A percentile compares a stretch with the other conserved stretches of the same genome.
phyloP scores from a whole-genome alignment of 1,140 invertebrate genomes.

The Ooceraea biroi region DNA sequence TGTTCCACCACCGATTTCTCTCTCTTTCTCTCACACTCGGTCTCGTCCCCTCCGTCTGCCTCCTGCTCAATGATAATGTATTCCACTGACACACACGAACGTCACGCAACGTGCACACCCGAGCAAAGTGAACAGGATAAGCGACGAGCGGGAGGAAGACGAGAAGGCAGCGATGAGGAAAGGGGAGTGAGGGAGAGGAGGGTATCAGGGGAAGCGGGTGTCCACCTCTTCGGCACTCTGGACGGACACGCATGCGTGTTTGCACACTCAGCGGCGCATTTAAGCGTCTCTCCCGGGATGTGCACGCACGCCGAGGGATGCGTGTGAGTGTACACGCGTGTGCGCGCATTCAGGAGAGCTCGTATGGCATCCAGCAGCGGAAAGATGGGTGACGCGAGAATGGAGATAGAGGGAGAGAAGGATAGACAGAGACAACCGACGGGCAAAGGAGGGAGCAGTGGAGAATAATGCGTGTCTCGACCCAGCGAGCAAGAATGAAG shows the following conservation, averaged over 20 bases:
- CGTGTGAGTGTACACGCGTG: background rate
- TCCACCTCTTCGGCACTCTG: constrained; percentile 44
- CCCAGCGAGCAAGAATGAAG: constrained; percentile 74
- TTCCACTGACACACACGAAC: constrained; percentile 75
- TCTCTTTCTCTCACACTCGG: constrained; percentile 51
- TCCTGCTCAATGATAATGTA: constrained; percentile 79
- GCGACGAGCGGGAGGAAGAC: background rate
- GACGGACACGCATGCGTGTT: constrained; percentile 70
- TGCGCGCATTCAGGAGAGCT: constrained; percentile 44
- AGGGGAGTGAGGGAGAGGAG: background rate
- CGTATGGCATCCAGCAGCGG: constrained; percentile 53
- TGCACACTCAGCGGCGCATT: constrained; percentile 69
- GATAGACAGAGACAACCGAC: background rate
- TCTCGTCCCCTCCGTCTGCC: constrained; percentile 39
- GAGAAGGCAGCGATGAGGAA: background rate
- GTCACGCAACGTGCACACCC: constrained; percentile 59
- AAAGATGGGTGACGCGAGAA: constrained; percentile 34
- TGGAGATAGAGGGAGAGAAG: too few relatives aligned
- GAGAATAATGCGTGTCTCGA: constrained; percentile 74
- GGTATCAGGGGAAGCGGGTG: constrained; percentile 5
- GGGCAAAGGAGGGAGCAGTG: constrained; percentile 32
- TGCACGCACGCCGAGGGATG: constrained; percentile 24
- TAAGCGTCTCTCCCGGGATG: constrained; percentile 66
- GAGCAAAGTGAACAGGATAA: constrained; percentile 9
- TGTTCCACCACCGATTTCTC: constrained; percentile 62